Evolutionary conservation across 2,888 invertebrate genomes (phyloP).

Genomic region (Aphelenchoides bicaudatus): DNA sequence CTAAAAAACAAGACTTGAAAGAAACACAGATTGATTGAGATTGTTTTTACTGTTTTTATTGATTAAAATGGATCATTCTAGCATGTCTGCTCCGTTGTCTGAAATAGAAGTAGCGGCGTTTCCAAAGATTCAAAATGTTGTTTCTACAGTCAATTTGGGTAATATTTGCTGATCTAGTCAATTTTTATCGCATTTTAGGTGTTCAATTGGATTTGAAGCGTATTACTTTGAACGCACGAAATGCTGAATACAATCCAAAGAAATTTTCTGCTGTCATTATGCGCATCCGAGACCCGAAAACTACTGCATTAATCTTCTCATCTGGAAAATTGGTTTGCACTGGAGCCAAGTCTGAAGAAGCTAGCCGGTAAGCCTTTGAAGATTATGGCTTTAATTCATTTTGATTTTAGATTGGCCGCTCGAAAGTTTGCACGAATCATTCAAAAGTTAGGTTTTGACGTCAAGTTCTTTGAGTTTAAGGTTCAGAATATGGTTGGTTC

Average conservation of each 20-base stretch:
- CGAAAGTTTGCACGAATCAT: conserved; percentile 77
- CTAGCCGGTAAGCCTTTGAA: conserved; percentile 63
- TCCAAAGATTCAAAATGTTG: conserved; percentile 32
- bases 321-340: conserved; percentile 82
- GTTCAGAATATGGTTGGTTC: conserved; percentile 81
- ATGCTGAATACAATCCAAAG: conserved; percentile 98
- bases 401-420: conserved; percentile 66
- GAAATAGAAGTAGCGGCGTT: conserved; percentile 12
- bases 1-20: no score
- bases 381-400: conserved; percentile 56
- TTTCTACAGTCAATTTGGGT: conserved; percentile 25
- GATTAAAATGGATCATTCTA: no score
- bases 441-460: conserved; percentile 74
- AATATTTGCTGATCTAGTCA: conserved; percentile 1
- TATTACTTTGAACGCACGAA: conserved; percentile 92
- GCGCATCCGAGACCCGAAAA: conserved; percentile 77
- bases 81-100: conserved; percentile 9
- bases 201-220: conserved; percentile 79
- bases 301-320: conserved; percentile 76
- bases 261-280: conserved; percentile 98
- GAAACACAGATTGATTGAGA: no score
- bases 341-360: conserved; percentile 78
- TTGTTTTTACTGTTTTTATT: no score
- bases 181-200: conserved; percentile 5
- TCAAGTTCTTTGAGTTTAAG: conserved; percentile 46